These are phyloP conservation scores for Psittacula cyanocephala DNA, from an alignment of 2,113 vertebrate species.

Conservation along the genomic window DNA sequence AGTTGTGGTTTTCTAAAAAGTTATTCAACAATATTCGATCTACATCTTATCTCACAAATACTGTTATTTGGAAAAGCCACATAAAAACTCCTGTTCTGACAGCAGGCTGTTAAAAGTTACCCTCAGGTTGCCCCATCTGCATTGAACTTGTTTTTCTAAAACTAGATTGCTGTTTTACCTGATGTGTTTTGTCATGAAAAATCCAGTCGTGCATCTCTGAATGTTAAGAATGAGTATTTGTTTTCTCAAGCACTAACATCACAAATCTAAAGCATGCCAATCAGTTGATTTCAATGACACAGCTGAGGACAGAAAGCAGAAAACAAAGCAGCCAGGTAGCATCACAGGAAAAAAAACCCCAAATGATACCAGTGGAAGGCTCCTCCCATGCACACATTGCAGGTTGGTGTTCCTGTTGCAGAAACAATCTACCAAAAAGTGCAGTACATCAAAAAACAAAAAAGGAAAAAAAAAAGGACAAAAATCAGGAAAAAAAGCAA, in stretches of 20 bases:
- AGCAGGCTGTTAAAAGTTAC: neutral
- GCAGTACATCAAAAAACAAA: neutral
- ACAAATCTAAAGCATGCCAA: neutral
- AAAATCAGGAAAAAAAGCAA: neutral
- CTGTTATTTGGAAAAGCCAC: neutral
- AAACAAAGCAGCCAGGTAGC: neutral
- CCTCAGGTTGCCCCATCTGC: neutral
- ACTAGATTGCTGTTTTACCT: neutral
- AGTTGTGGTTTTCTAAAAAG: neutral
- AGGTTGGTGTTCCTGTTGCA: neutral
- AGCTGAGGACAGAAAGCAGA: neutral
- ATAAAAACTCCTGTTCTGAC: neutral
- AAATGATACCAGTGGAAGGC: neutral
- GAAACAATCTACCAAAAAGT: neutral
- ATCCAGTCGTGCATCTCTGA: neutral
- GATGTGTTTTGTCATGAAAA: neutral
- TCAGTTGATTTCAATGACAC: neutral
- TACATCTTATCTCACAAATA: neutral
- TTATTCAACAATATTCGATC: neutral
- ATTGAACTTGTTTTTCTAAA: neutral
- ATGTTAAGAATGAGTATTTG: neutral
- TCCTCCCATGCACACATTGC: neutral
- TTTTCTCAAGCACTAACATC: neutral
- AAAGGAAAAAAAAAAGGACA: rapidly evolving
- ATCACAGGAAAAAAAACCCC: neutral